Evolutionary conservation across 2,113 vertebrate genomes (phyloP).

Genomic region (Connochaetes taurinus): DNA sequence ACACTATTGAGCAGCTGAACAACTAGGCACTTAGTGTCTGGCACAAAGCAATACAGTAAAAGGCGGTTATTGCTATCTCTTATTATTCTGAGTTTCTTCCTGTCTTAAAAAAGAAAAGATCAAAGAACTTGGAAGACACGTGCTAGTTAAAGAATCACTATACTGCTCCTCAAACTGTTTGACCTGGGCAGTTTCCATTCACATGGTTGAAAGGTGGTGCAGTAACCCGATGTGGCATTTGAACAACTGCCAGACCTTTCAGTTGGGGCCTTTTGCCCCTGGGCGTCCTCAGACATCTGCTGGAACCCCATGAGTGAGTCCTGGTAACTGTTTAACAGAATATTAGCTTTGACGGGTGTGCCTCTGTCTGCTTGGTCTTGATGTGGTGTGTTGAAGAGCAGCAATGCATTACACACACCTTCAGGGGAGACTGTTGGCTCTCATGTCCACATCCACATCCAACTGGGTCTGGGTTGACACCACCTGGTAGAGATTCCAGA

Average conservation of each 20-base stretch:
- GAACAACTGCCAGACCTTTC: neutral
- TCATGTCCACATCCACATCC: accelerated
- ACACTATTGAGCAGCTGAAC: neutral
- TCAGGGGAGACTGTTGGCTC: neutral
- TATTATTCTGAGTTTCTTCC: neutral
- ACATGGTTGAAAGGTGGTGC: neutral
- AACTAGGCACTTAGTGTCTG: neutral
- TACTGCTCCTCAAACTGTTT: neutral
- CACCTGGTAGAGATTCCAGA: neutral
- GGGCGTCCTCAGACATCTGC: neutral
- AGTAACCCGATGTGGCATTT: neutral
- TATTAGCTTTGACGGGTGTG: neutral
- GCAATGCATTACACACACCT: neutral
- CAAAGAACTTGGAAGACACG: neutral
- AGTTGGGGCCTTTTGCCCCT: neutral
- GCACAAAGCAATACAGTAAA: neutral
- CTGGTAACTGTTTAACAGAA: neutral
- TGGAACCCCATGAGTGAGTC: neutral
- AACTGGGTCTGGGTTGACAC: neutral
- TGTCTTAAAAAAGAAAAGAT: neutral
- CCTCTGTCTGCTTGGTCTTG: neutral
- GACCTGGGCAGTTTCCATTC: neutral
- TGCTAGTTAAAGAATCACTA: neutral
- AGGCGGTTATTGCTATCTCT: neutral
- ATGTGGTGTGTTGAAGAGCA: neutral